A percentile compares a stretch with the other conserved stretches of the same genome.
These are phyloP conservation scores for Cliona cf. orientalis DNA, from an alignment of 37 sponge, comb jelly and placozoan species.

Conservation along the genomic window DNA sequence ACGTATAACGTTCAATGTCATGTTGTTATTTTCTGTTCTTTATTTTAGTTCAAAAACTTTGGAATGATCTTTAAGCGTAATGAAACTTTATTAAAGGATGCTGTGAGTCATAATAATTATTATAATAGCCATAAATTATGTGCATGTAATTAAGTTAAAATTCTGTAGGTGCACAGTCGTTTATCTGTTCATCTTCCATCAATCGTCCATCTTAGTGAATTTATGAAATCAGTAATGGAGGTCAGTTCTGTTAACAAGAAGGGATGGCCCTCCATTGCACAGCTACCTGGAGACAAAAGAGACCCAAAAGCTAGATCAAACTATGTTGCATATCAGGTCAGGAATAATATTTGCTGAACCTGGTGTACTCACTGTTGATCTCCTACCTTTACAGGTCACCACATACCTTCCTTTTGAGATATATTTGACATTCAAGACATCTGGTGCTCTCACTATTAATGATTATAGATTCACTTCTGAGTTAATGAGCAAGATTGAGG, in stretches of 20 bases:
- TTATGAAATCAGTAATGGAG: conserved; percentile 35
- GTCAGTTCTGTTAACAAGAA: conserved; percentile 11
- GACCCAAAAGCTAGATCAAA: conserved; percentile 22
- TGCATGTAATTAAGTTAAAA: too few species aligned
- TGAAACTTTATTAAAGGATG: too few species aligned
- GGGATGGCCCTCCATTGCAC: conserved; percentile 21
- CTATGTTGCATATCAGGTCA: conserved; percentile 59
- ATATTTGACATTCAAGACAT: conserved; percentile 72
- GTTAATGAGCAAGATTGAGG: conserved; percentile 12
- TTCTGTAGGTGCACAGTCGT: conserved; percentile 24
- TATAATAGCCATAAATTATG: too few species aligned
- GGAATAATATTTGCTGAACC: background rate
- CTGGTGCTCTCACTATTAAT: conserved; percentile 50
- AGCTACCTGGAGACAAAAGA: conserved; percentile 41
- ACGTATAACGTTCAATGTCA: too few species aligned
- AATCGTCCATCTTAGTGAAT: conserved; percentile 3
- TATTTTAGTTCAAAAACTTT: too few species aligned
- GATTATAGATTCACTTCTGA: conserved; percentile 52
- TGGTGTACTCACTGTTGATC: background rate
- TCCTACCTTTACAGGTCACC: conserved; percentile 44
- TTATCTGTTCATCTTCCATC: conserved; percentile 13
- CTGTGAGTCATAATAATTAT: too few species aligned
- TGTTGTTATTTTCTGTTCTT: too few species aligned
- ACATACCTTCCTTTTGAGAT: conserved; percentile 67
- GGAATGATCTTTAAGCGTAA: too few species aligned